Base-by-base conservation (phyloP, 2,797 vertebrate genomes). In the Dromococcyx pavoninus region DNA sequence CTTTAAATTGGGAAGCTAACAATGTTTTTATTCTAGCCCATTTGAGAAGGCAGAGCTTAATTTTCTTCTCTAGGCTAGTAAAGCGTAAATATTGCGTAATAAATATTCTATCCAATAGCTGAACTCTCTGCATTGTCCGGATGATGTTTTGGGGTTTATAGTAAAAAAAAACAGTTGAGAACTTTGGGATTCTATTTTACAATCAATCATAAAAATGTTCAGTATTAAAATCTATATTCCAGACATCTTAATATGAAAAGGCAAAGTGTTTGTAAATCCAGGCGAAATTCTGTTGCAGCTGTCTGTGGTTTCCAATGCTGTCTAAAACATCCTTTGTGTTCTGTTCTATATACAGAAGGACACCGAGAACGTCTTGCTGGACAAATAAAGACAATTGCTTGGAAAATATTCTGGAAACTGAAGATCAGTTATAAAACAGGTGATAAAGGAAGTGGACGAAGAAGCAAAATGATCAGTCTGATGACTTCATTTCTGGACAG, bases 1-100 rank as follows among this genome's bases (percentile, higher is more conserved):
- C 6, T 41, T 21, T n/a, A 27, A 39, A 9, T 0, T 0, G 37
- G n/a, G 61, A 78, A 86, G 17, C 0, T 60, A 60, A 10, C 9
- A 39, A 46, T 35, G 8, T 8, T 82, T 82, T 74, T 70, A 30
- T 65, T 19, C 39, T 44, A 82, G 13, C 2, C 28, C 5, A 21
- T 14, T 6, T 76, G 18, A 67, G 50, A 58, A 76, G 39, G 50
- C 7, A 25, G 65, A 33, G 3, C 67, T 54, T 54, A 84, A n/a
- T 60, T 88, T 14, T 64, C 30, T 80, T 69, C 9, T 30, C n/a
- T 44, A 19, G n/a, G 11, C 9, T 64, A 41, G 9, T 43, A 72
- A 64, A 77, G 54, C 7, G 80, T 14, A 77, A 72, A 39, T 73
- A 41, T 9, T 43, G 39, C 8, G 33, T 46, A 76, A 85, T 27